These are phyloP conservation scores for Centroberyx gerrardi DNA, from an alignment of 2,797 vertebrate species.

Conservation along the genomic window DNA sequence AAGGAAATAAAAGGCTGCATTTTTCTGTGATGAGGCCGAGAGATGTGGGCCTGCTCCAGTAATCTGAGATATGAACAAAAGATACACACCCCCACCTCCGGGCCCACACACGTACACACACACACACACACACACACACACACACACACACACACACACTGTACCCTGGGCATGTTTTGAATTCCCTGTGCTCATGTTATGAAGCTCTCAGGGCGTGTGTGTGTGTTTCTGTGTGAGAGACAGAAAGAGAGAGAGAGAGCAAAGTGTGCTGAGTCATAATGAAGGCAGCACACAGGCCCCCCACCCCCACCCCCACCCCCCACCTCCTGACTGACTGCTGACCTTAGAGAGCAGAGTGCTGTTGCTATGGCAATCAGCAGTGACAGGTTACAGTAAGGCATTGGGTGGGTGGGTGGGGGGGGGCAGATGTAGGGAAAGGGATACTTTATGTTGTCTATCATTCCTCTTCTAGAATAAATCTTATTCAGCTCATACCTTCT, in stretches of 20 bases:
- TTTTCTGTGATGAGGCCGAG: neutral
- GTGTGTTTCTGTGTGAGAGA: neutral
- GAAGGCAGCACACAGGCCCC: neutral
- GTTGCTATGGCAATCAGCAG: constrained; percentile 1
- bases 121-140: neutral
- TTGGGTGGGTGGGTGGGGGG: neutral
- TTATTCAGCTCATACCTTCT: neutral
- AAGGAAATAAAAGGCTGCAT: neutral
- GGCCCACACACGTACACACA: neutral
- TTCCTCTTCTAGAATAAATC: neutral
- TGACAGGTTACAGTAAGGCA: constrained; percentile 6
- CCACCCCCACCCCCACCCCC: neutral
- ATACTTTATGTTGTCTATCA: neutral
- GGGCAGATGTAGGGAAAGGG: neutral
- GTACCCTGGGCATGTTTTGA: constrained; percentile 7
- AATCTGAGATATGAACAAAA: neutral
- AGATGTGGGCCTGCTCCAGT: neutral
- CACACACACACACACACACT: too few relatives aligned
- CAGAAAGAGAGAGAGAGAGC: neutral
- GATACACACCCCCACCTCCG: neutral
- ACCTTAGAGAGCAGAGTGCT: neutral
- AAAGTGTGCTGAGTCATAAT: constrained; percentile 13
- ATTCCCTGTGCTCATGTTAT: constrained; percentile 16
- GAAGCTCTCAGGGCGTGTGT: neutral
- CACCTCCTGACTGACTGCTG: neutral